phyloP scores from a whole-genome alignment of 2,797 vertebrate species.

The Sebastes jordani region DNA sequence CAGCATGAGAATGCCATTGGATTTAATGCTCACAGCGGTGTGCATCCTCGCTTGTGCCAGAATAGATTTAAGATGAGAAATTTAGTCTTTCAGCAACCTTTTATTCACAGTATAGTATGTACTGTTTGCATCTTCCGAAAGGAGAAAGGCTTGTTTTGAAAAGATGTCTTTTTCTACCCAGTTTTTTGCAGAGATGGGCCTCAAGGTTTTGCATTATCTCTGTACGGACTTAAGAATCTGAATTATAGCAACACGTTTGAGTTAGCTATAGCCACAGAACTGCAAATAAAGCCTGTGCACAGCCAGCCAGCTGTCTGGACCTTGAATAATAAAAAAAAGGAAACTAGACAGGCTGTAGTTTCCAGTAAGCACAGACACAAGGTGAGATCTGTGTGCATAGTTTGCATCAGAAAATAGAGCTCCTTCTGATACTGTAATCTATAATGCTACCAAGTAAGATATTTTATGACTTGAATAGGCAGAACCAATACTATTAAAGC shows the following conservation, averaged over 20 bases:
- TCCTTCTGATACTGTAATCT: background rate
- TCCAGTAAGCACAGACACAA: background rate
- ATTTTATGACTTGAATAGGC: background rate
- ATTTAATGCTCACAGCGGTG: background rate
- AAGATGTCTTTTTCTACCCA: background rate
- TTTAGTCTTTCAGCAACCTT: conserved; percentile 6
- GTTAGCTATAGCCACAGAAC: conserved; percentile 9
- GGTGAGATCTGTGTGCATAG: background rate
- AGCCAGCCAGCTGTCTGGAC: background rate
- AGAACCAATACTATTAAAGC: background rate
- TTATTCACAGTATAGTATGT: background rate
- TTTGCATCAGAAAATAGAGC: background rate
- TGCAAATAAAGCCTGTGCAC: conserved; percentile 25
- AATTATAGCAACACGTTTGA: background rate
- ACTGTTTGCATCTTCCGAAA: conserved; percentile 6
- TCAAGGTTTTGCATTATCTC: conserved; percentile 18
- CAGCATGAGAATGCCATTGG: background rate
- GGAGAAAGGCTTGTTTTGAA: background rate
- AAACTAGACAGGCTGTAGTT: background rate
- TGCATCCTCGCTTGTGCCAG: background rate
- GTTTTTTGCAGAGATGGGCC: background rate
- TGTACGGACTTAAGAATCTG: background rate
- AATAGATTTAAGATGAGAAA: conserved; percentile 27
- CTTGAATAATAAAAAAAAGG: background rate
- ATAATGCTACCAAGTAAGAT: background rate